Evolutionary conservation across 2,797 vertebrate species (phyloP).

Genomic region (Halcyon badia): DNA sequence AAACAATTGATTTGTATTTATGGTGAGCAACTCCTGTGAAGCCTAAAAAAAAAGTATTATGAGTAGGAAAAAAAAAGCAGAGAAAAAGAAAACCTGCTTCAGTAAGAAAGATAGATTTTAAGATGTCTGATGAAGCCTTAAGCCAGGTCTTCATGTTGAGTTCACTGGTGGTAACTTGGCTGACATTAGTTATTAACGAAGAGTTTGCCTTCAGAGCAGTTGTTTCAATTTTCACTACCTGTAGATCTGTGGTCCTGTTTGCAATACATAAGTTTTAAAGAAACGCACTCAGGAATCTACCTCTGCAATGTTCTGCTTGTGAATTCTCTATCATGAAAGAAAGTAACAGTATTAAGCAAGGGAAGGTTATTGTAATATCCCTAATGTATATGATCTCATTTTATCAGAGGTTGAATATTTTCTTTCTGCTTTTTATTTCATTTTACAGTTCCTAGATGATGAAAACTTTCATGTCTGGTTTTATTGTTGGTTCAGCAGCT

Average conservation of each 20-base stretch:
- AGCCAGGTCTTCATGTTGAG: neutral
- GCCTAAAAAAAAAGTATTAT: neutral
- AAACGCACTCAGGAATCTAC: neutral
- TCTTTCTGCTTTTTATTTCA: neutral
- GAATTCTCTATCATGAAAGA: neutral
- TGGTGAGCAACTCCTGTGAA: slow-evolving; percentile 62
- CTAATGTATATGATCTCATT: neutral
- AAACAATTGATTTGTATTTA: slow-evolving; percentile 75
- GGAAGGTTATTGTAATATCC: neutral
- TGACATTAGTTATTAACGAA: neutral
- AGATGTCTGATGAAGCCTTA: neutral
- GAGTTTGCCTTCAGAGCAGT: neutral
- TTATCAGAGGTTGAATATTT: neutral
- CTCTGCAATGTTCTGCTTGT: neutral
- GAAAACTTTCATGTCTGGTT: neutral
- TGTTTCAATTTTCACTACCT: neutral
- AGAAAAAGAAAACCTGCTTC: neutral
- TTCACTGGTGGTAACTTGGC: neutral
- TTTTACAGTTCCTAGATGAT: neutral
- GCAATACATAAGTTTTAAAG: neutral
- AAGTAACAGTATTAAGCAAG: neutral
- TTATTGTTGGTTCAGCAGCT: slow-evolving; percentile 18
- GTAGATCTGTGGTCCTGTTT: neutral
- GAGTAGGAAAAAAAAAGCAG: neutral
- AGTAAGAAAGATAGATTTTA: neutral